Evolutionary conservation across 2,113 vertebrate species (phyloP).

Genomic region (Bothrops jararaca): DNA sequence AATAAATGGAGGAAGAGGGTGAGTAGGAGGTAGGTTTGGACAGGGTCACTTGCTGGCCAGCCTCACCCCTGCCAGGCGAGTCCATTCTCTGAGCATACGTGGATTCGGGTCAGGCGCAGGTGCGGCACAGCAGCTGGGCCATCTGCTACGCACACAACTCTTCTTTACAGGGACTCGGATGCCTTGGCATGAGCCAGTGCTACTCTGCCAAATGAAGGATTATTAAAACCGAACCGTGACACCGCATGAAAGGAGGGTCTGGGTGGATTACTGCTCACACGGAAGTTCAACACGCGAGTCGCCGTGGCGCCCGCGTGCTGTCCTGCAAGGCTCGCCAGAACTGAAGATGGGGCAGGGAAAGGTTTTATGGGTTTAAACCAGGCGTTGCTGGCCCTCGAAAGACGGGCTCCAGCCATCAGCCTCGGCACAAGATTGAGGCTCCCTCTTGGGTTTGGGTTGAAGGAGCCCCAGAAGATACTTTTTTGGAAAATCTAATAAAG

Average conservation of each 20-base stretch:
- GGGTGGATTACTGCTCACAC: neutral
- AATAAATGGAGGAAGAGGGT: neutral
- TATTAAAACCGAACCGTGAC: neutral
- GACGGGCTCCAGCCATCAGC: neutral
- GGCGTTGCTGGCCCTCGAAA: neutral
- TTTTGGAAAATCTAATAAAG: no score
- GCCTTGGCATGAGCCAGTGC: neutral
- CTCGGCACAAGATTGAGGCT: neutral
- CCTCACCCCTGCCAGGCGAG: neutral
- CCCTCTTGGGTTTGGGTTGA: neutral
- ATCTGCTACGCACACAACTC: neutral
- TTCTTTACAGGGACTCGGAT: neutral
- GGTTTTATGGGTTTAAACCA: neutral
- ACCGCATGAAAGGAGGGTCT: neutral
- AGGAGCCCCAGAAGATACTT: neutral
- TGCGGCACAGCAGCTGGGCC: neutral
- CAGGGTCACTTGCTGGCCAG: neutral
- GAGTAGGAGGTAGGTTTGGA: neutral
- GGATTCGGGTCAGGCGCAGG: neutral
- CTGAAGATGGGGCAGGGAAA: neutral
- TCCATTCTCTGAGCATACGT: neutral
- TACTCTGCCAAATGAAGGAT: neutral
- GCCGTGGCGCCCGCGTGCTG: neutral
- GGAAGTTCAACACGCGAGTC: neutral
- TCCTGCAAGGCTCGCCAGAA: neutral